phyloP scores from a whole-genome alignment of 2,888 invertebrate species.

The Cecidostiba fungosa region DNA sequence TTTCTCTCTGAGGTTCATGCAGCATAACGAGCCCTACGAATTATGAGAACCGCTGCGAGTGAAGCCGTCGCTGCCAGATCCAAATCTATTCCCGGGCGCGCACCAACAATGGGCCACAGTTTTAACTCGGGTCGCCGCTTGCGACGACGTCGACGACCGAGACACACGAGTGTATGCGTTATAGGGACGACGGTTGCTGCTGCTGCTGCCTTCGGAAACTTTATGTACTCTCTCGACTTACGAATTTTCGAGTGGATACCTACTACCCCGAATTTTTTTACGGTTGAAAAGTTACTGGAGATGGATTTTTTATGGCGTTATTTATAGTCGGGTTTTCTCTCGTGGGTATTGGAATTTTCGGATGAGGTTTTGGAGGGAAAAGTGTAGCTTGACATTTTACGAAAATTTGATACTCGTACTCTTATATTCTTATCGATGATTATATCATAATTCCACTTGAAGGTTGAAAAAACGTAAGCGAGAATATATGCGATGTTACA shows the following conservation, averaged over 20 bases:
- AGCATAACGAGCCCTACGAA: background rate
- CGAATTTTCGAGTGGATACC: constrained; percentile 25
- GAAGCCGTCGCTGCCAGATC: constrained; percentile 67
- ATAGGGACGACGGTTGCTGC: background rate
- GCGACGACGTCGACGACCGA: constrained; percentile 48
- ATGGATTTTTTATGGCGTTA: background rate
- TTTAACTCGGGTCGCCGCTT: constrained; percentile 70
- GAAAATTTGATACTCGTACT: no score
- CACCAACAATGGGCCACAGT: constrained; percentile 76
- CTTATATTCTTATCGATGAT: no score
- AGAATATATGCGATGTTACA: no score
- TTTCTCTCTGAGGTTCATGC: background rate
- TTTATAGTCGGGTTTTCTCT: background rate
- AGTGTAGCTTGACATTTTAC: background rate
- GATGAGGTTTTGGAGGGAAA: background rate
- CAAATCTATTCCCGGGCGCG: constrained; percentile 74
- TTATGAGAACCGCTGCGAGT: constrained; percentile 51
- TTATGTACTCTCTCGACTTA: constrained; percentile 28
- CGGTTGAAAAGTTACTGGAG: background rate
- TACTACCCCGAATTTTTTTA: background rate
- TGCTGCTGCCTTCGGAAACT: background rate
- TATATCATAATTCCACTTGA: background rate
- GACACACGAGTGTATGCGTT: background rate
- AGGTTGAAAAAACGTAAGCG: no score
- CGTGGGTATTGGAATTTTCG: background rate